Conservation (phyloP, 2,797 vertebrate genomes). For the Oreortyx pictus region DNA sequence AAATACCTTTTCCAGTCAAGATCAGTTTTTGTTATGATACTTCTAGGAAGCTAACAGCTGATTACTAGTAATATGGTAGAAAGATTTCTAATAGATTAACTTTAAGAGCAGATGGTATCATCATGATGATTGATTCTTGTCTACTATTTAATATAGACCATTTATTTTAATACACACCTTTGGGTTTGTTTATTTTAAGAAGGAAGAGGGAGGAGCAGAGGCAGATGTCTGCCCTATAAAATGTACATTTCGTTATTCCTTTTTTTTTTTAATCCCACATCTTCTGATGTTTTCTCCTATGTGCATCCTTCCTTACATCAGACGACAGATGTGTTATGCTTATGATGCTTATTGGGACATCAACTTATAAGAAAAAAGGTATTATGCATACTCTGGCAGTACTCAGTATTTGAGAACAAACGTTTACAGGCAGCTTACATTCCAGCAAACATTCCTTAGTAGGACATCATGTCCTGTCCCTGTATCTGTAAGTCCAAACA, state of each 20-base stretch:
- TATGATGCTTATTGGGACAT: not conserved
- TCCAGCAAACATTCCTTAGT: not conserved
- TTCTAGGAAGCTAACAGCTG: not conserved
- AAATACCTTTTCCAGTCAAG: not conserved
- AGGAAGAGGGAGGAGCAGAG: rapidly evolving
- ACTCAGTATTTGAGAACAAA: not conserved
- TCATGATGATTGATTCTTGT: not conserved
- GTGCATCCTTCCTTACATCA: not conserved
- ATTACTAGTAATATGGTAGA: not conserved
- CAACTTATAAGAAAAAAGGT: not conserved
- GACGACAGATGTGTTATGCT: not conserved
- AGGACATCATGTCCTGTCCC: not conserved
- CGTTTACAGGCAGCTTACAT: not conserved
- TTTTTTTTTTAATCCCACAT: not conserved
- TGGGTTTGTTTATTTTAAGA: not conserved
- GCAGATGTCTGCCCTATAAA: not conserved
- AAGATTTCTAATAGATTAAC: not conserved
- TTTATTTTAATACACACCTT: not conserved
- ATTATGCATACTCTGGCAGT: not conserved
- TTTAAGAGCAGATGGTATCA: not conserved
- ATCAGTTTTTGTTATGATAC: not conserved
- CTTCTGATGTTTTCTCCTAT: not conserved
- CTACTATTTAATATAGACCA: not conserved
- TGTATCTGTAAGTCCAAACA: not conserved
- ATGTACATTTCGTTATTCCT: not conserved